Conservation (phyloP, 2,888 invertebrate genomes). For the Microctonus hyperodae region DNA sequence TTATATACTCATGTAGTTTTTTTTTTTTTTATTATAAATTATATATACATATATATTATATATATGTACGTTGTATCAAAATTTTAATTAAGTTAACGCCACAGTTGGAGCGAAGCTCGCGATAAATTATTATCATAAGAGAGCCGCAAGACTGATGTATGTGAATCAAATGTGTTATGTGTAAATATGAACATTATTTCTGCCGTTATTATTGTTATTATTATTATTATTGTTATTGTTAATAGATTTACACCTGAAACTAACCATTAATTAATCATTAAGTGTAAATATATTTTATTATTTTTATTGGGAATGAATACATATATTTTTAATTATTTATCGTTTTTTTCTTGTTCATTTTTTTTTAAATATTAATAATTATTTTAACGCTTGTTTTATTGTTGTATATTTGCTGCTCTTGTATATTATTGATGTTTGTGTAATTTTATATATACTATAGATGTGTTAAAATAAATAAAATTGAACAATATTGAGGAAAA, state of each 20-base stretch:
- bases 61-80: background rate
- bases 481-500: too few relatives aligned
- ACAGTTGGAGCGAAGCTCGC: slow-evolving; percentile 32
- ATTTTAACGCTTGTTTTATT: background rate
- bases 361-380: too few relatives aligned
- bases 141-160: slow-evolving; percentile 53
- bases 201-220: slow-evolving; percentile 30
- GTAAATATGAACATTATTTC: slow-evolving; percentile 22
- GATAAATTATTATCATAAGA: slow-evolving; percentile 40
- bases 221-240: slow-evolving; percentile 31
- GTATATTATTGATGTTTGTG: background rate
- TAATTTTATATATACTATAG: background rate
- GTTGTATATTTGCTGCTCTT: background rate
- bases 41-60: slow-evolving; percentile 9
- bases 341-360: background rate
- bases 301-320: slow-evolving; percentile 5
- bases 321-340: slow-evolving; percentile 18
- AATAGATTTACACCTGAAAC: slow-evolving; percentile 25
- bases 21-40: background rate
- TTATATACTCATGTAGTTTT: background rate
- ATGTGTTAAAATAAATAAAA: background rate
- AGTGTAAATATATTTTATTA: slow-evolving; percentile 15
- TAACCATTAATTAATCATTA: slow-evolving; percentile 24
- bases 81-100: background rate
- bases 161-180: background rate